Percentiles rank a stretch among this genome's conserved stretches.
phyloP scores from a whole-genome alignment of 2,797 vertebrate genomes.

The Otus scops region DNA sequence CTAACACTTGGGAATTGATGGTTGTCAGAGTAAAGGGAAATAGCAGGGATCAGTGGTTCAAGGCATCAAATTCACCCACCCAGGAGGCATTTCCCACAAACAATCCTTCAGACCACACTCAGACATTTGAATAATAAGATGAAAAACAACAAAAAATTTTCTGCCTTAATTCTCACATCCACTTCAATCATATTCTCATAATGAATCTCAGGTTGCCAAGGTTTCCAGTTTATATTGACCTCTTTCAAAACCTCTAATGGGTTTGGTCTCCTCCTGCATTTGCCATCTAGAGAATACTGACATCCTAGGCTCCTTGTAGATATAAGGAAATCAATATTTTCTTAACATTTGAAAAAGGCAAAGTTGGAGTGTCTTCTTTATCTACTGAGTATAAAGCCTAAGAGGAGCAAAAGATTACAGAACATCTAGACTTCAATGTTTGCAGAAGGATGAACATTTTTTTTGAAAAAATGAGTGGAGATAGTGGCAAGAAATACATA shows the following conservation, averaged over 20 bases:
- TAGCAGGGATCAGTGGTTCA: neutral
- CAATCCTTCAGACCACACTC: neutral
- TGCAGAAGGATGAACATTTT: neutral
- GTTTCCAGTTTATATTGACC: neutral
- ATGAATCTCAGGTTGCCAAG: neutral
- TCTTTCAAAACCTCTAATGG: neutral
- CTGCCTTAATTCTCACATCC: neutral
- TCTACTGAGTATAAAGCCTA: neutral
- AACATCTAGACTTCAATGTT: neutral
- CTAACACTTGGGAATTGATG: neutral
- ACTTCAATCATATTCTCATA: neutral
- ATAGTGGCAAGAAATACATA: neutral
- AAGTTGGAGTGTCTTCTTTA: neutral
- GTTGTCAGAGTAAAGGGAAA: neutral
- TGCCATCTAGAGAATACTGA: neutral
- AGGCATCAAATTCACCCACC: neutral
- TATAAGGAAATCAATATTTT: neutral
- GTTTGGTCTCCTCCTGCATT: neutral
- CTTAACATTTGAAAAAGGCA: neutral
- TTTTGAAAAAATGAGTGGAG: neutral
- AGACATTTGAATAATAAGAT: neutral
- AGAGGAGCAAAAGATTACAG: neutral
- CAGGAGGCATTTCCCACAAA: neutral
- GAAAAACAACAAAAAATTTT: neutral
- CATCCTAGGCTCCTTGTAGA: neutral